Evolutionary conservation across 2,888 invertebrate species (phyloP).

Genomic region (Cosmopolites sordidus): DNA sequence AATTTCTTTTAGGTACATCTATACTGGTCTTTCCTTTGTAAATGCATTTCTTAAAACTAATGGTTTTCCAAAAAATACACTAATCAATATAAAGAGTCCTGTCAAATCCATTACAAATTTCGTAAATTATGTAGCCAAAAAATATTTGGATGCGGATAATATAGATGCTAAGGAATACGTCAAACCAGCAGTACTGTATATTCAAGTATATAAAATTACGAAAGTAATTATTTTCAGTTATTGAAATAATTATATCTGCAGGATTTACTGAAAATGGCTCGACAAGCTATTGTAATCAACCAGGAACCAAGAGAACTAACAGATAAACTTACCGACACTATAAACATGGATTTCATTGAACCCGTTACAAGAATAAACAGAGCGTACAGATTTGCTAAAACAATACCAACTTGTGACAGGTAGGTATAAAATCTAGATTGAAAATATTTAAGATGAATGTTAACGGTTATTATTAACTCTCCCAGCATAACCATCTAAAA

Average conservation of each 20-base stretch:
- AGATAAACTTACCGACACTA: slow-evolving; percentile 70
- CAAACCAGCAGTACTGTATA: slow-evolving; percentile 68
- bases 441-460: no score
- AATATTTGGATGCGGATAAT: slow-evolving; percentile 62
- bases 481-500: no score
- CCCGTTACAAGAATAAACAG: slow-evolving; percentile 78
- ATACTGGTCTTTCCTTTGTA: slow-evolving; percentile 64
- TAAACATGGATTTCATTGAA: slow-evolving; percentile 78
- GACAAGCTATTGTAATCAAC: slow-evolving; percentile 56
- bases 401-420: slow-evolving; percentile 68
- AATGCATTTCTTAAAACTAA: slow-evolving; percentile 73
- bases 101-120: slow-evolving; percentile 67
- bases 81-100: slow-evolving; percentile 65
- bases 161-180: slow-evolving; percentile 71
- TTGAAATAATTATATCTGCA: no score
- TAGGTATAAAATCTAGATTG: no score
- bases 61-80: slow-evolving; percentile 66
- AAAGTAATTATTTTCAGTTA: neutral
- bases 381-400: slow-evolving; percentile 69
- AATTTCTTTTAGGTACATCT: slow-evolving; percentile 57
- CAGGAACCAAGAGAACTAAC: slow-evolving; percentile 67
- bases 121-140: slow-evolving; percentile 63
- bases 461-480: no score
- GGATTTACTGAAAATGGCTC: slow-evolving; percentile 68
- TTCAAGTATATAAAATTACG: slow-evolving; percentile 50